Base-by-base conservation (phyloP, 2,888 invertebrate species). In the Beris morrisii region DNA sequence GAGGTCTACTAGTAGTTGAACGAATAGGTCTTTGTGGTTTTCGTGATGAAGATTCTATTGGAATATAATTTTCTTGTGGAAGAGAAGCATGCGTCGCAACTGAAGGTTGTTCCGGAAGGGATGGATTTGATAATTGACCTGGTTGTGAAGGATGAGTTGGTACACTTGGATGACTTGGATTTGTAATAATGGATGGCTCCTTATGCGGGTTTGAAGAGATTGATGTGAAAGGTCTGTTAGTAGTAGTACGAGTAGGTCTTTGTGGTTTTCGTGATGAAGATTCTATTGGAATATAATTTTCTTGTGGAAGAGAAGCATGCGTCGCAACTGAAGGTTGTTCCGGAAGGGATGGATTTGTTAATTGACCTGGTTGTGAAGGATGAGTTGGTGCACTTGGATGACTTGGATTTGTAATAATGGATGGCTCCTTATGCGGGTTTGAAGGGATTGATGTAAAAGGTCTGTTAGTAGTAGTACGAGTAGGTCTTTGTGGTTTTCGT, bases 151-250 rank as follows among this genome's bases (percentile, higher is more conserved):
- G 52, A 1, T 28, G 9, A 32, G 31, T 55, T 1, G 55, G 15
- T 55, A 4, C 38, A 13, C 32, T 55, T 11, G 55, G 55, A 7
- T 32, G 11, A 48, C 59, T 48, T 3, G 59, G 59, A 11, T 22
- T 43, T 5, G 56, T 56, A 9, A 44, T 46, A n/a, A 38, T 22
- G 30, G 15, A 13, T n/a, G 59, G 59, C 31, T 48, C 50, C 2
- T 32, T 50, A 48, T 59, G 13, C 4, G 59, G 48, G 1, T 48
- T 59, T 13, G 48, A 48, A 15, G 59, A 38, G 2, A 32, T 30
- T 50, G 48, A 32, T 9, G 31, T 32, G 13, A 22, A 22, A 3
- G 22, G 22, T 22, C 22, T 22, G 22, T 3, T 22, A 3, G 52
- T 52, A 30, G 13, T 4, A 9, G 4, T 38, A 3, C 32, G 55